Conservation (phyloP, 2,797 vertebrate species). For the Pipistrellus pygmaeus region DNA sequence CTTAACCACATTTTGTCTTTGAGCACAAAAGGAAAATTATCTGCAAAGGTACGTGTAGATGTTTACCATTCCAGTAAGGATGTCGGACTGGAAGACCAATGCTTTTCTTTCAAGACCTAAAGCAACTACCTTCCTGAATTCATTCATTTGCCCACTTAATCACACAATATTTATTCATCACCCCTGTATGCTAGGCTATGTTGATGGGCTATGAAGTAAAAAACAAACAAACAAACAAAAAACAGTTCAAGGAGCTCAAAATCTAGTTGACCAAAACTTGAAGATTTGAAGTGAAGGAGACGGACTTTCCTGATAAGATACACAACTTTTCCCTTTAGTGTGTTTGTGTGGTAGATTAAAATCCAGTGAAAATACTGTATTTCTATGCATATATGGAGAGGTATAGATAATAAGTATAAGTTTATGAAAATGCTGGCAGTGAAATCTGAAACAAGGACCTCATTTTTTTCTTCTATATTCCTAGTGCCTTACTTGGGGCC, state of each 20-base stretch:
- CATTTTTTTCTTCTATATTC: neutral
- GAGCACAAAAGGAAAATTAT: slow-evolving; percentile 34
- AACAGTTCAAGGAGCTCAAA: neutral
- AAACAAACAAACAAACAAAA: neutral
- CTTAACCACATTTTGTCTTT: slow-evolving; percentile 31
- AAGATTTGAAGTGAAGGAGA: neutral
- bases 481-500: neutral
- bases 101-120: neutral
- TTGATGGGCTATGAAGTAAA: neutral
- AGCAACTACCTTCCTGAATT: neutral
- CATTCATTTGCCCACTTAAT: neutral
- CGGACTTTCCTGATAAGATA: neutral
- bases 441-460: neutral
- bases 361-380: neutral
- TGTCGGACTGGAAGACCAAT: neutral
- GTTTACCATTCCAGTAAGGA: neutral
- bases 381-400: neutral
- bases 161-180: neutral
- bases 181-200: neutral
- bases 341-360: neutral
- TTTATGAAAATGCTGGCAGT: neutral
- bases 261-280: neutral
- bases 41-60: neutral
- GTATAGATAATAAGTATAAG: neutral
- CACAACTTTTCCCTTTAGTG: neutral